Conservation (phyloP, 2,888 invertebrate species). For the Acholoe squamosa region DNA sequence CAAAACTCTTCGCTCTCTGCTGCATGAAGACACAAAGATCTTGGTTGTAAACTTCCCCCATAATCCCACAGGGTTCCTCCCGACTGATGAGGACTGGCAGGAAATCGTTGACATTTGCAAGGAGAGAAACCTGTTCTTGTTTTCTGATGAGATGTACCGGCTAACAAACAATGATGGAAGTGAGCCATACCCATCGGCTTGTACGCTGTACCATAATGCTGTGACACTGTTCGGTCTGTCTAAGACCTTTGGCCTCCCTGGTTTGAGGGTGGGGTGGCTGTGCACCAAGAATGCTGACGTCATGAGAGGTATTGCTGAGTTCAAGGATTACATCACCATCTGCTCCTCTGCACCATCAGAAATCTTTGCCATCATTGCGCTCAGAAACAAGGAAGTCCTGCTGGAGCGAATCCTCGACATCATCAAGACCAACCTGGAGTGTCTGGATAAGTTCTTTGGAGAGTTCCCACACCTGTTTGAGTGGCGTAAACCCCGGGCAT, state of each 20-base stretch:
- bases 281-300: slow-evolving; percentile 64
- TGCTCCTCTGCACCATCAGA: slow-evolving; percentile 68
- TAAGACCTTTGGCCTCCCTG: slow-evolving; percentile 70
- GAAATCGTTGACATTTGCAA: slow-evolving; percentile 67
- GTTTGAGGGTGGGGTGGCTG: slow-evolving; percentile 70
- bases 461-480: slow-evolving; percentile 66
- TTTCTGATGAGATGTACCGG: slow-evolving; percentile 71
- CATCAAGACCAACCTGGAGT: slow-evolving; percentile 64
- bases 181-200: slow-evolving; percentile 66
- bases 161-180: slow-evolving; percentile 67
- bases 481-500: slow-evolving; percentile 72
- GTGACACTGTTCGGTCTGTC: slow-evolving; percentile 69
- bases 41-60: slow-evolving; percentile 72
- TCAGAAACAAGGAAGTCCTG: slow-evolving; percentile 65
- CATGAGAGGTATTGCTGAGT: slow-evolving; percentile 60
- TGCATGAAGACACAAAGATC: slow-evolving; percentile 66
- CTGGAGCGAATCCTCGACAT: slow-evolving; percentile 63
- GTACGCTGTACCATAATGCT: slow-evolving; percentile 65
- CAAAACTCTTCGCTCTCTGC: slow-evolving; percentile 54
- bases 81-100: slow-evolving; percentile 63
- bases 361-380: slow-evolving; percentile 69
- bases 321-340: slow-evolving; percentile 71
- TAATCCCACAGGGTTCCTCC: slow-evolving; percentile 69
- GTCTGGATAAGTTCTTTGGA: slow-evolving; percentile 66
- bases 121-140: slow-evolving; percentile 65